phyloP scores from a whole-genome alignment of 2,797 vertebrate genomes.

The Peromyscus eremicus region DNA sequence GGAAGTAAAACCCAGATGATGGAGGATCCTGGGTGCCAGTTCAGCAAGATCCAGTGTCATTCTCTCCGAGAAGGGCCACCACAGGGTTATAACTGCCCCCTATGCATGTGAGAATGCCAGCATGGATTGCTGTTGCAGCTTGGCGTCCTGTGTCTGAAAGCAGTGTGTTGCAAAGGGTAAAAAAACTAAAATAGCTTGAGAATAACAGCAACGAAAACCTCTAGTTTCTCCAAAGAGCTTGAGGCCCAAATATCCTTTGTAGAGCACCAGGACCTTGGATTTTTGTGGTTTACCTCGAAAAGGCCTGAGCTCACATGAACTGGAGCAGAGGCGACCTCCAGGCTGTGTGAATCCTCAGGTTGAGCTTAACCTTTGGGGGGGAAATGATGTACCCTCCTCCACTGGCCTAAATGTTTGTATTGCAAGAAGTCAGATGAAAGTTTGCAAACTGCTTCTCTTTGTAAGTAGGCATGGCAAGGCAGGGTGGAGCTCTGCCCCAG shows the following conservation, averaged over 20 bases:
- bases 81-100: not conserved
- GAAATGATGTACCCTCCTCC: not conserved
- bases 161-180: rapidly evolving
- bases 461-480: not conserved
- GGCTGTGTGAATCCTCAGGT: not conserved
- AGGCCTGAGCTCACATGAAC: not conserved
- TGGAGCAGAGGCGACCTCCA: not conserved
- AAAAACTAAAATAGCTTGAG: conserved; percentile 17
- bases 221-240: conserved; percentile 19
- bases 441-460: not conserved
- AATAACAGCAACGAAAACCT: not conserved
- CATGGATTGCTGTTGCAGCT: not conserved
- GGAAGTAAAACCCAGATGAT: not conserved
- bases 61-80: not conserved
- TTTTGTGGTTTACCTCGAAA: conserved; percentile 42
- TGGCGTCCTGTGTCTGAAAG: not conserved
- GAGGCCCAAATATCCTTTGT: conserved; percentile 15
- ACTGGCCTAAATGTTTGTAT: not conserved
- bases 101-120: rapidly evolving
- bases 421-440: conserved; percentile 52
- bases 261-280: not conserved
- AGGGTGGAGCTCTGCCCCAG: not conserved
- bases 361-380: conserved; percentile 15
- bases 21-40: not conserved
- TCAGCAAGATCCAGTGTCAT: not conserved